phyloP scores from a whole-genome alignment of 2,797 vertebrate species.

The Manis javanica region DNA sequence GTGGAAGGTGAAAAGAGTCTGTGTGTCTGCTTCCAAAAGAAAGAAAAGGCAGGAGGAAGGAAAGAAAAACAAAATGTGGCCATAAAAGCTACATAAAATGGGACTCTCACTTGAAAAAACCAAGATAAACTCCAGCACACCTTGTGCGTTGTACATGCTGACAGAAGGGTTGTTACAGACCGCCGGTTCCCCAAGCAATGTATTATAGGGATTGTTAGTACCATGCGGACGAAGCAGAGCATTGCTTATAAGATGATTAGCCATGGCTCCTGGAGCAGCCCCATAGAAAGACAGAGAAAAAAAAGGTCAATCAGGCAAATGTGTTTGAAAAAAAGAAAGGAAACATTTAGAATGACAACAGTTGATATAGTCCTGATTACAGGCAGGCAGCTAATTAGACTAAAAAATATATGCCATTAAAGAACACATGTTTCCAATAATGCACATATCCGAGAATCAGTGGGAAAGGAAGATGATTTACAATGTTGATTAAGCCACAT shows the following conservation, averaged over 20 bases:
- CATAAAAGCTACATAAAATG: conserved; percentile 87
- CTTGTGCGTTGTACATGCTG: conserved; percentile 99
- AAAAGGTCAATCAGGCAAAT: conserved; percentile 95
- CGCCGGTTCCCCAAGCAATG: conserved; percentile 99
- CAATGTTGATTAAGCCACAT: conserved; percentile 82
- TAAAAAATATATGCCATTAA: conserved; percentile 83
- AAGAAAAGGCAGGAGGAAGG: conserved; percentile 66
- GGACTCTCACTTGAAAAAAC: conserved; percentile 89
- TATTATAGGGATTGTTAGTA: conserved; percentile 99
- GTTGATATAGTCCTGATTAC: conserved; percentile 90
- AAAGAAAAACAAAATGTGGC: conserved; percentile 81
- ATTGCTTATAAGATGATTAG: conserved; percentile 99
- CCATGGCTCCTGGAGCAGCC: conserved; percentile 99
- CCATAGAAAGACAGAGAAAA: conserved; percentile 91
- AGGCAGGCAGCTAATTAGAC: conserved; percentile 87
- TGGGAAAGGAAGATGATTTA: conserved; percentile 84
- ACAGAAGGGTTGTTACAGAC: conserved; percentile 99
- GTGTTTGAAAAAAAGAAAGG: conserved; percentile 89
- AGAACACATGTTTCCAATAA: conserved; percentile 85
- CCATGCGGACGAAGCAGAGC: conserved; percentile 99
- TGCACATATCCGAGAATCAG: conserved; percentile 82
- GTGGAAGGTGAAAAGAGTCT: conserved; percentile 73
- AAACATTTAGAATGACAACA: conserved; percentile 93
- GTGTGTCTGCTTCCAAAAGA: conserved; percentile 83
- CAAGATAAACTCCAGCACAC: conserved; percentile 96